Base-by-base conservation (phyloP, 2,113 vertebrate genomes). In the Manacus vitellinus region DNA sequence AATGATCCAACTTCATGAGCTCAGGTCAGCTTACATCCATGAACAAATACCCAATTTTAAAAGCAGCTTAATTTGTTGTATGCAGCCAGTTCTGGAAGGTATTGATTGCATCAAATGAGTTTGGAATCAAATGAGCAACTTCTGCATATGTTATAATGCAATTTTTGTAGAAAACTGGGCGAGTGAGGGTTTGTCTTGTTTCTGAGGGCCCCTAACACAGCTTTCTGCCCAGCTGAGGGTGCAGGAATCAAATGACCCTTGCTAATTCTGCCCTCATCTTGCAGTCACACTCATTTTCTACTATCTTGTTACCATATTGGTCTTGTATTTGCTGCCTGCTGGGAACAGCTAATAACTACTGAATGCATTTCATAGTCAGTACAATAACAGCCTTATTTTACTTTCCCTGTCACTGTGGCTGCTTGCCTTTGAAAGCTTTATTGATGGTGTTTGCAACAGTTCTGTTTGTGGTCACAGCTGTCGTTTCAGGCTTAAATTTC, bases 381-480 rank as follows among this genome's bases (percentile, higher is more conserved):
- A 75, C 92, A 89, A 41, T 84, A 97, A 84, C 87, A 83, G 73
- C 62, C 82, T 89, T 90, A 88, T 93, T 93, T 91, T 63, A 3
- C 82, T 78, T 80, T 73, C 65, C 39, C 51, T 93, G 66, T 66
- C 63, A 47, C 27, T 59, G 56, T 66, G 62, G 73, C 47, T 79
- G 75, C 31, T 86, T 91, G 94, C 31, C 91, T 96, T 93, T 82
- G 91, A 94, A 86, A 78, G 73, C 88, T 91, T 95, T 92, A 66
- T 87, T 91, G 95, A 91, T 88, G 77, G 56, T 85, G 89, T 96
- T 96, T 94, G 93, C 67, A 85, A 8, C 80, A 73, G 30, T 79
- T 95, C 76, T 94, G 90, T 72, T 89, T 88, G 78, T 89, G 59
- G 73, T 77, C 82, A 79, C 94, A 96, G 95, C 95, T 94, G 89